Percentiles rank a stretch among this genome's conserved stretches.
Conservation (phyloP, 2,797 vertebrate genomes). For the Poeciliopsis paucimaculata region DNA sequence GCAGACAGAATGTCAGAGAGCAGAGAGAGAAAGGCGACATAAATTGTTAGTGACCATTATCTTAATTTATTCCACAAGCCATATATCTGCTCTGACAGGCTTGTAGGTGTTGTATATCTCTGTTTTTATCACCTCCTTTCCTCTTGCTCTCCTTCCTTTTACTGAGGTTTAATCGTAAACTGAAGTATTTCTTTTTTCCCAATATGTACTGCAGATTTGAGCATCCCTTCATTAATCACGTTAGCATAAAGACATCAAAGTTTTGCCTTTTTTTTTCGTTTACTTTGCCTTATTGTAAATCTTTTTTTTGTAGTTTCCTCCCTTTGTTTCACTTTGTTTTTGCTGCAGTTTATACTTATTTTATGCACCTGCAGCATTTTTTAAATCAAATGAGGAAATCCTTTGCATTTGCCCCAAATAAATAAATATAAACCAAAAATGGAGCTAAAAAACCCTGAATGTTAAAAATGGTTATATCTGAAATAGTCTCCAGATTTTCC, state of each 20-base stretch:
- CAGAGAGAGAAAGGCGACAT: slow-evolving; percentile 25
- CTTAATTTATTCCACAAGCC: slow-evolving; percentile 55
- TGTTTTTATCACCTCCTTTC: slow-evolving; percentile 50
- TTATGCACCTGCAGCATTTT: background rate
- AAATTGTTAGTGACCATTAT: slow-evolving; percentile 28
- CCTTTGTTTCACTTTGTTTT: background rate
- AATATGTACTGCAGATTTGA: slow-evolving; percentile 31
- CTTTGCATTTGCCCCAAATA: background rate
- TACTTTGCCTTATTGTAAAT: background rate
- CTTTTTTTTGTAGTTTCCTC: no score
- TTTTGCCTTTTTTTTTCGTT: background rate
- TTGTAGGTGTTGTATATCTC: slow-evolving; percentile 4
- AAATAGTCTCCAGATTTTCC: background rate
- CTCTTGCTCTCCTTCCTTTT: slow-evolving; percentile 30
- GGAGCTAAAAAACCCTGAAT: background rate
- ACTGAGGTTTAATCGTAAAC: slow-evolving; percentile 37
- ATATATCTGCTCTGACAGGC: slow-evolving; percentile 33
- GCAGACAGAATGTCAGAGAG: slow-evolving; percentile 18
- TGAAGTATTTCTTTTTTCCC: slow-evolving; percentile 25
- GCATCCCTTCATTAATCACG: slow-evolving; percentile 23
- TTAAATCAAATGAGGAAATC: background rate
- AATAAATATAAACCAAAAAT: background rate
- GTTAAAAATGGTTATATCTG: background rate
- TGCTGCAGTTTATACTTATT: background rate
- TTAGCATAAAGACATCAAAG: slow-evolving; percentile 1